phyloP scores from a whole-genome alignment of 1,140 invertebrate species.

The Rhopalosiphum padi region DNA sequence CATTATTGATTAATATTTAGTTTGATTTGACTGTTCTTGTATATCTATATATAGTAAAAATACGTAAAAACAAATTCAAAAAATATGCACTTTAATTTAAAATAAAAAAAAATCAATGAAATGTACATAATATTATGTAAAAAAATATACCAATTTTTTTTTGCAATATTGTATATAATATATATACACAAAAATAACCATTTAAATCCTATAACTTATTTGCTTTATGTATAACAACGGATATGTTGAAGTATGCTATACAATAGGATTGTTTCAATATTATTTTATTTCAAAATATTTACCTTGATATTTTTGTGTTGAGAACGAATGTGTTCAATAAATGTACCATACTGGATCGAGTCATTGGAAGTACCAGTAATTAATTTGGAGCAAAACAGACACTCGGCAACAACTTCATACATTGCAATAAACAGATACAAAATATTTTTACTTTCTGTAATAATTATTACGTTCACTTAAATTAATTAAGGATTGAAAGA shows the following conservation, averaged over 20 bases:
- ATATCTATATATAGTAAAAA: neutral
- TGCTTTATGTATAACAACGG: neutral
- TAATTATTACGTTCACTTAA: neutral
- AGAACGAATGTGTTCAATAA: neutral
- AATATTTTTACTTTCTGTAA: neutral
- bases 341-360: constrained; percentile 11
- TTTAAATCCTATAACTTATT: neutral
- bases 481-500: neutral
- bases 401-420: neutral
- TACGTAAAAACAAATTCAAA: neutral
- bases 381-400: constrained; percentile 30
- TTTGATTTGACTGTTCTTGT: neutral
- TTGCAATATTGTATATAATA: neutral
- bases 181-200: neutral
- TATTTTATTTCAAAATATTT: neutral
- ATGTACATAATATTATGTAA: neutral
- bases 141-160: neutral
- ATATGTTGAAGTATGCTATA: neutral
- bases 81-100: neutral
- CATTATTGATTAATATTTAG: neutral
- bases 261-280: neutral
- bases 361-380: neutral
- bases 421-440: neutral
- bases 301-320: constrained; percentile 16
- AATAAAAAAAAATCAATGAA: neutral